Evolutionary conservation across 2,888 invertebrate genomes (phyloP).

Genomic region (Standfussiana lucernea): DNA sequence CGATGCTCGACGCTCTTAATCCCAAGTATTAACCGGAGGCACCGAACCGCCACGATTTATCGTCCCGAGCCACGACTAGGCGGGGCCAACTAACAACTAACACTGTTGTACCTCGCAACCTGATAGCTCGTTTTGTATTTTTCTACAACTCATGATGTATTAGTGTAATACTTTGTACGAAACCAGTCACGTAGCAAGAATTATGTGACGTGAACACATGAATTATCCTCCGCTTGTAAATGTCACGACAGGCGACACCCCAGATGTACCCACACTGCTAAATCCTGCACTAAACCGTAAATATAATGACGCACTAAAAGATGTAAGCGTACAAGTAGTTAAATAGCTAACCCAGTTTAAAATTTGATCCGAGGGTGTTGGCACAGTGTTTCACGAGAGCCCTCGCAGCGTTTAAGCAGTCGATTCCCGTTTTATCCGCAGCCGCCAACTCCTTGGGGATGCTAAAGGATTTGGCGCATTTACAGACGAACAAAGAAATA

Average conservation of each 20-base stretch:
- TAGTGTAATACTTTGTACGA: slow-evolving; percentile 64
- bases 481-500: slow-evolving; percentile 78
- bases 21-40: slow-evolving; percentile 81
- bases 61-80: slow-evolving; percentile 76
- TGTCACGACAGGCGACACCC: slow-evolving; percentile 46
- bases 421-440: slow-evolving; percentile 80
- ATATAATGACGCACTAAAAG: slow-evolving; percentile 43
- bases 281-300: slow-evolving; percentile 44
- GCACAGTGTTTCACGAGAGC: slow-evolving; percentile 77
- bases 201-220: slow-evolving; percentile 65
- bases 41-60: slow-evolving; percentile 82
- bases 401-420: slow-evolving; percentile 82
- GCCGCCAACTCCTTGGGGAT: slow-evolving; percentile 76
- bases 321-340: slow-evolving; percentile 22
- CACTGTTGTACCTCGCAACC: slow-evolving; percentile 77
- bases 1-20: slow-evolving; percentile 82
- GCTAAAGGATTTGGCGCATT: slow-evolving; percentile 82
- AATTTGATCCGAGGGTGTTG: slow-evolving; percentile 80
- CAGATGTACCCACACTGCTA: slow-evolving; percentile 39
- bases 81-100: slow-evolving; percentile 77
- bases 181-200: slow-evolving; percentile 66
- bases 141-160: slow-evolving; percentile 68
- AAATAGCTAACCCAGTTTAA: slow-evolving; percentile 78
- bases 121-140: slow-evolving; percentile 75
- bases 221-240: slow-evolving; percentile 63